Evolutionary conservation across 2,113 vertebrate species (phyloP).

Genomic region (Brachionichthys hirsutus): DNA sequence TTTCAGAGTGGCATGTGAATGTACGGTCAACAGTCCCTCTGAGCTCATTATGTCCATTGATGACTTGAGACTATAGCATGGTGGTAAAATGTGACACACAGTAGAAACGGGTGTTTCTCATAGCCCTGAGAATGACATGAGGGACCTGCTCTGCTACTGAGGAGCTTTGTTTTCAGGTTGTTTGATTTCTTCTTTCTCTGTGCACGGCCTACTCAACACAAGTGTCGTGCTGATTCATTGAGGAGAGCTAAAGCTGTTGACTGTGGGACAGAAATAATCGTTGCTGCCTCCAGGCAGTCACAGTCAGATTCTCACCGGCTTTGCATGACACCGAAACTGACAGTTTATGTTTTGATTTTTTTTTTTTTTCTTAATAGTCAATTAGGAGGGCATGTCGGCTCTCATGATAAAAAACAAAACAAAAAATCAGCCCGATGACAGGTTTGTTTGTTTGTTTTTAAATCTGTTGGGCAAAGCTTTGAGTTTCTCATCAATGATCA

Average conservation of each 20-base stretch:
- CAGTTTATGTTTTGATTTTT: slow-evolving; percentile 56
- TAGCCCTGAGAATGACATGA: too few relatives aligned
- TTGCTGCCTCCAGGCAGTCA: slow-evolving; percentile 66
- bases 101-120: background rate
- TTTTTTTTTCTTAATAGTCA: background rate
- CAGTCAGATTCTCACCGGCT: slow-evolving; percentile 37
- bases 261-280: slow-evolving; percentile 45
- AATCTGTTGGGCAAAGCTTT: background rate
- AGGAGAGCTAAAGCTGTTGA: slow-evolving; percentile 6
- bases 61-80: slow-evolving; percentile 11
- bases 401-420: too few relatives aligned
- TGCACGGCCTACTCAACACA: slow-evolving; percentile 9
- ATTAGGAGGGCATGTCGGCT: slow-evolving; percentile 17
- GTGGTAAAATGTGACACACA: background rate
- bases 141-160: background rate
- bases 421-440: too few relatives aligned
- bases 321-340: slow-evolving; percentile 58
- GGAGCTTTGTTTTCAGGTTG: background rate
- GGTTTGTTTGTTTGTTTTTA: background rate
- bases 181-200: too few relatives aligned
- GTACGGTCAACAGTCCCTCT: slow-evolving; percentile 11
- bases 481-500: background rate
- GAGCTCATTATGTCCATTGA: slow-evolving; percentile 24
- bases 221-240: slow-evolving; percentile 2
- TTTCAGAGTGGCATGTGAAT: slow-evolving; percentile 10